These are phyloP conservation scores for Spinibarbus caldwelli DNA, from an alignment of 2,797 vertebrate genomes.

Conservation along the genomic window DNA sequence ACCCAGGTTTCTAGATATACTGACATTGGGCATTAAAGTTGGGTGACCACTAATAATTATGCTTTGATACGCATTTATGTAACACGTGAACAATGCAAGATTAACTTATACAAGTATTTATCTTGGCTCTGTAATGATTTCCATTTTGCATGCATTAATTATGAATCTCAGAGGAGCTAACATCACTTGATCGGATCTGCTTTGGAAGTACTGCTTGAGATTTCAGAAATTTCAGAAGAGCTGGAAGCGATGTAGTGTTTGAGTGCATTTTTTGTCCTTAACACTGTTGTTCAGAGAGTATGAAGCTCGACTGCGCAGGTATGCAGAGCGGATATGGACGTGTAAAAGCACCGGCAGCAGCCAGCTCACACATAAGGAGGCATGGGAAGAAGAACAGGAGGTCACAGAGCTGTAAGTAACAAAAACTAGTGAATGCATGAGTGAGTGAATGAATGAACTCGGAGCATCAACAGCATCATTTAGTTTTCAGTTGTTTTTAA, in stretches of 20 bases:
- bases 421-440: background rate
- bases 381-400: conserved; percentile 99
- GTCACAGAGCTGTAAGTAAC: conserved; percentile 96
- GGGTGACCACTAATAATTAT: background rate
- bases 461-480: background rate
- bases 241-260: background rate
- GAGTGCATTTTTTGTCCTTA: conserved; percentile 72
- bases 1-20: background rate
- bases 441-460: background rate
- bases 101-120: background rate
- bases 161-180: conserved; percentile 33
- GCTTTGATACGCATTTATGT: background rate
- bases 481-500: background rate
- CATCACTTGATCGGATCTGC: background rate
- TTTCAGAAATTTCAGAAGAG: background rate
- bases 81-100: background rate
- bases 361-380: conserved; percentile 97
- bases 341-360: conserved; percentile 98
- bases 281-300: conserved; percentile 87
- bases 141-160: conserved; percentile 44
- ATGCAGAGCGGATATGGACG: conserved; percentile 93
- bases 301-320: conserved; percentile 88
- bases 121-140: background rate
- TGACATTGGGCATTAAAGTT: background rate
- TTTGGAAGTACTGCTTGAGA: background rate